phyloP scores from a whole-genome alignment of 2,797 vertebrate genomes.

The Vespertilio murinus region DNA sequence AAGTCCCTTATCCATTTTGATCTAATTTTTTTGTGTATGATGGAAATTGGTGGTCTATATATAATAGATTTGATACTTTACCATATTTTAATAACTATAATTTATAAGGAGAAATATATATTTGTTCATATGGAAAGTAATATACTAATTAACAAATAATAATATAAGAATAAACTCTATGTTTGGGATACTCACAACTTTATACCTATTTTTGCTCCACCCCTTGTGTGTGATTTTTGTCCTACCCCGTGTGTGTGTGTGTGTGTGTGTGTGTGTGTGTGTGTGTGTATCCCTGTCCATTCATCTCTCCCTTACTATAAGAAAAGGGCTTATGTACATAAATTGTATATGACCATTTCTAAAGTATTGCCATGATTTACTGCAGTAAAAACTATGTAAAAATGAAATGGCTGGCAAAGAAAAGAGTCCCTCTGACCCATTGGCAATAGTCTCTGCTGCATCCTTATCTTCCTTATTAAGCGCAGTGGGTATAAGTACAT shows the following conservation, averaged over 20 bases:
- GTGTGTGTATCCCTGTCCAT: too few species aligned
- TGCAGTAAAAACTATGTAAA: background rate
- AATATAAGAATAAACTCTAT: background rate
- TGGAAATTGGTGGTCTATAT: too few species aligned
- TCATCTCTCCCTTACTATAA: too few species aligned
- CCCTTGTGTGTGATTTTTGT: background rate
- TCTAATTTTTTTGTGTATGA: too few species aligned
- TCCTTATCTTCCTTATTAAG: background rate
- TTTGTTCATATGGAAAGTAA: background rate
- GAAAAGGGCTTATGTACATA: too few species aligned
- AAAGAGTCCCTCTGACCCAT: background rate
- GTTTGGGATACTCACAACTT: background rate
- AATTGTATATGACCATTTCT: background rate
- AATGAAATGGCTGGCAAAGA: background rate
- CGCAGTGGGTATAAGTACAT: background rate
- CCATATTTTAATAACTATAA: background rate
- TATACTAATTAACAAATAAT: background rate
- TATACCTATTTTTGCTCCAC: background rate
- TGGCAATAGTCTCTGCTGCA: background rate
- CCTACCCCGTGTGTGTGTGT: background rate
- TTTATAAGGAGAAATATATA: background rate
- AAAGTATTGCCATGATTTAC: background rate
- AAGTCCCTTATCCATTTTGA: too few species aligned
- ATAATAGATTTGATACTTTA: background rate
- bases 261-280: too few species aligned